Base-by-base conservation (phyloP, 2,797 vertebrate species). In the Enteromius treurensis region DNA sequence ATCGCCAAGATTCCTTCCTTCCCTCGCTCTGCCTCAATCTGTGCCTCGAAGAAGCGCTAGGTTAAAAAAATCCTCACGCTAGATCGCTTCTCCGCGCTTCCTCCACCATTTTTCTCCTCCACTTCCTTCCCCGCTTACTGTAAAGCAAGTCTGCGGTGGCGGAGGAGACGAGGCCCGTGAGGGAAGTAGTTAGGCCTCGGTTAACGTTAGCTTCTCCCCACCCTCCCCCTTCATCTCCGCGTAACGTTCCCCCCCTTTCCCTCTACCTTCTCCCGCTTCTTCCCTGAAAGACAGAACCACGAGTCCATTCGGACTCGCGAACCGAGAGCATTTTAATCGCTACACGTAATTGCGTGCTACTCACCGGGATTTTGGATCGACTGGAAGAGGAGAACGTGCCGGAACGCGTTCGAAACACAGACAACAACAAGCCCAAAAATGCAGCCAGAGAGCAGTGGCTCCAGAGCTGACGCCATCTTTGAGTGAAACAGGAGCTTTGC, bases 401-500 rank as follows among this genome's bases (percentile, higher is more conserved):
- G 88, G 86, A 89, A 93, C 89, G 87, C 90, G 88, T 85, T 90
- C 86, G 91, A 89, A 94, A 91, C 90, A 90, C 91, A 94, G 92
- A 94, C 95, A 95, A 95, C 80, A 79, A 95, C 94, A 94, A 95
- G 94, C 90, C 94, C 92, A 93, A 92, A 78, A 95, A 93, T 92
- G 93, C 93, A 96, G 93, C 92, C 94, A 92, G 92, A 93, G 93
- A 95, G 89, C 91, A 91, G 93, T 84, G 92, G 91, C 93, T 95
- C 93, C 90, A 88, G 89, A 94, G 94, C 94, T 91, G 94, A 91
- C 95, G 95, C 95, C 95, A 96, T 96, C 95, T 96, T 96, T 95
- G 93, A 95, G 94, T 94, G 94, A 94, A 95, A 95, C 94, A 92
- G 93, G 93, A 95, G 94, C 95, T 90, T 88, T 89, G 93, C 88